Evolutionary conservation across 2,113 vertebrate species (phyloP).

Genomic region (Oreamnos americanus): DNA sequence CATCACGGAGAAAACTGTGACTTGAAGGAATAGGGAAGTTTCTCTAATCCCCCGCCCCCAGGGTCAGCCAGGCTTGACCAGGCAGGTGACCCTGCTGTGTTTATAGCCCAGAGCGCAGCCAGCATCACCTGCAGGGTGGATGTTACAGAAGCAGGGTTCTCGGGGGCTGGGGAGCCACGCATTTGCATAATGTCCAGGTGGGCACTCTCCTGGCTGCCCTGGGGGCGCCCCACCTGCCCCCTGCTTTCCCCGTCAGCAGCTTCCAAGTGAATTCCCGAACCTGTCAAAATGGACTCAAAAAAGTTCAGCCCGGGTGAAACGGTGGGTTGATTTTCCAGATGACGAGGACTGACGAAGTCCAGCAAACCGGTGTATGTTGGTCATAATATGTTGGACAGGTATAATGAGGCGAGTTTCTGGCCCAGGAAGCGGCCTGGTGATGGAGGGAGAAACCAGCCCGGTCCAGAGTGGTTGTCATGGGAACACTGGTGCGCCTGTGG

Average conservation of each 20-base stretch:
- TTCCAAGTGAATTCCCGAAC: neutral
- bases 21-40: neutral
- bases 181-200: constrained; percentile 33
- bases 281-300: neutral
- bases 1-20: neutral
- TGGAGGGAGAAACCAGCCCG: rapidly evolving
- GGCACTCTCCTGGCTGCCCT: neutral
- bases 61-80: neutral
- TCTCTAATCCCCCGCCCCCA: rapidly evolving
- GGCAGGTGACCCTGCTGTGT: neutral
- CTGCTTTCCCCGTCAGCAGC: neutral
- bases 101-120: neutral
- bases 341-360: neutral
- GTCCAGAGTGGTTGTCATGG: rapidly evolving
- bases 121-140: neutral
- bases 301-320: neutral
- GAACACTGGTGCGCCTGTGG: rapidly evolving
- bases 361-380: neutral
- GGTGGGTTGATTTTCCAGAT: neutral
- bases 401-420: neutral
- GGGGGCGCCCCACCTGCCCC: neutral
- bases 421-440: neutral
- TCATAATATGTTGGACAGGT: rapidly evolving
- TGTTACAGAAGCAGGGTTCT: neutral
- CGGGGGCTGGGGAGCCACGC: neutral